These are phyloP conservation scores for Falcaria lacertinaria DNA, from an alignment of 2,888 invertebrate genomes.

Conservation along the genomic window DNA sequence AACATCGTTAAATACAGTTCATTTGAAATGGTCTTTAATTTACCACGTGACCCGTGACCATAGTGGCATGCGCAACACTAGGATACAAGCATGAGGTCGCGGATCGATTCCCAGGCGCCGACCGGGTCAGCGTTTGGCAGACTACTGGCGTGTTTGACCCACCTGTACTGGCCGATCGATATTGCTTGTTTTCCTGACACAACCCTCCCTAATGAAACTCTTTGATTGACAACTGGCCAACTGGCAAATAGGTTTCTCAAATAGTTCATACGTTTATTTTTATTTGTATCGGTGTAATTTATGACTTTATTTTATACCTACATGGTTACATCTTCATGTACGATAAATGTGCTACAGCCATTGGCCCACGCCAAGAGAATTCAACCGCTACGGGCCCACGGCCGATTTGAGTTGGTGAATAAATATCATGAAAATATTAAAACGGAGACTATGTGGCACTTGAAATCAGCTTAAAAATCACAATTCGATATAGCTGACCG, in stretches of 20 bases:
- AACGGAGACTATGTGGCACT: no score
- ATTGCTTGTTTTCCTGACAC: background rate
- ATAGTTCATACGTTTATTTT: background rate
- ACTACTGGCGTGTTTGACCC: constrained; percentile 6
- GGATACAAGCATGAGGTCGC: constrained; percentile 11
- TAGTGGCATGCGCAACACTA: background rate
- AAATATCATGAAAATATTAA: no score
- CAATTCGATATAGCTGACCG: no score
- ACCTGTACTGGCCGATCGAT: background rate
- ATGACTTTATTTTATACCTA: no score
- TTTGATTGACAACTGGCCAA: background rate
- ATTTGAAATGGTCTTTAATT: background rate
- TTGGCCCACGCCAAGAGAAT: no score
- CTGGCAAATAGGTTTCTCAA: background rate
- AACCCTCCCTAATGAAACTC: background rate
- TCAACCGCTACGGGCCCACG: no score
- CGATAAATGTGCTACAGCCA: no score
- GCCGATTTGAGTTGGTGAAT: no score
- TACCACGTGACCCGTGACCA: background rate
- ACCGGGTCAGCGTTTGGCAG: constrained; percentile 41
- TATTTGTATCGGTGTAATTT: no score
- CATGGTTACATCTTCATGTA: no score
- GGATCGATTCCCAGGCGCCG: constrained; percentile 49
- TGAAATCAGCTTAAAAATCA: no score
- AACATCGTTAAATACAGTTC: no score